Evolutionary conservation across 2,113 vertebrate species (phyloP), one percentile per base, ranked within the genome.

Genomic region (Channa argus): DNA sequence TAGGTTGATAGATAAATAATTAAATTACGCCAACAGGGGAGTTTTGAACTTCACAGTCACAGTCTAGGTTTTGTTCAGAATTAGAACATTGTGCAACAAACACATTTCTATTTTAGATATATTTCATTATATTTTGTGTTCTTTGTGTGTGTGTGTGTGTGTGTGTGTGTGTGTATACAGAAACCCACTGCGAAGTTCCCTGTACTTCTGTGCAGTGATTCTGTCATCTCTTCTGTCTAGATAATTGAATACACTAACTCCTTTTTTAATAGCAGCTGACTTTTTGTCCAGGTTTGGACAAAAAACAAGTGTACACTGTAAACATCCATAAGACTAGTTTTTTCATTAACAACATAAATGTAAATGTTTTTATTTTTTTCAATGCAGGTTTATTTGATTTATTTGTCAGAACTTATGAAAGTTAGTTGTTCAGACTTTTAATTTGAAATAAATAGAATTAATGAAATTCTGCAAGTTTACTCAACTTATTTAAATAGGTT

Each of bases 1-100:
- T 36, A 47, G 52, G 38, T 44, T 63, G 34, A 45, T 24, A 24
- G 24, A 24, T 24, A 24, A 45, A 56, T 0, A 33, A 61, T n/a
- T 33, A 63, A 71, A 56, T 15, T 69, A 52, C 62, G 58, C 65
- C 64, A 59, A 65, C 41, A 15, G 45, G 34, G 46, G 34, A 65
- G 63, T 62, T 79, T 82, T 66, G 24, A 69, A 67, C 67, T 37
- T 83, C 37, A 46, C 74, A 71, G 13, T 65, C 12, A 45, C 54
- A 15, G 53, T 77, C 58, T 72, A 52, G 46, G 61, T 70, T 41
- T 33, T 9, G 15, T 61, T 68, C 69, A 63, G 37, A 81, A 80
- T 85, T 83, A 76, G 67, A 51, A 69, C 59, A 55, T 14, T 60
- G 67, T 81, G 70, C 46, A 70, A 54, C 56, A 82, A 76, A 65